Percentiles rank a stretch among this genome's conserved stretches.
These are phyloP conservation scores for Microplitis manilae DNA, from an alignment of 2,888 invertebrate genomes.

Conservation along the genomic window DNA sequence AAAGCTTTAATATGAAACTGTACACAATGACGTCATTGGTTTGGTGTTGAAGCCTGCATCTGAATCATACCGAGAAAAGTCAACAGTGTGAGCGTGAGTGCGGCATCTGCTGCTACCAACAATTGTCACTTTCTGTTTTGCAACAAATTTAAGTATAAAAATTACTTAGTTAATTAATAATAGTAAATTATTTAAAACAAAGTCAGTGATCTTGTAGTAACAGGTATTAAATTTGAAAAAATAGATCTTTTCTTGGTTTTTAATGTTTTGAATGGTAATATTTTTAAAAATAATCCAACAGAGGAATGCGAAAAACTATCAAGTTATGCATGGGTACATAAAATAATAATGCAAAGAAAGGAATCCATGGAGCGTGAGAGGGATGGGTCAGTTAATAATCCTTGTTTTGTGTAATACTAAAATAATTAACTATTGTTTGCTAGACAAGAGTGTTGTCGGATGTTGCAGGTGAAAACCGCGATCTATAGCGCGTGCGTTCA, in stretches of 20 bases:
- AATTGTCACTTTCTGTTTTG: background rate
- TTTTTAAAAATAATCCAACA: background rate
- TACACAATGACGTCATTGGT: background rate
- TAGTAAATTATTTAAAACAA: background rate
- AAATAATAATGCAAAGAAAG: background rate
- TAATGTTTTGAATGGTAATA: background rate
- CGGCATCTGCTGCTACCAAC: background rate
- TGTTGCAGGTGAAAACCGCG: background rate
- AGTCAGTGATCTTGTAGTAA: background rate
- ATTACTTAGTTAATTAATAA: background rate
- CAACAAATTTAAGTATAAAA: background rate
- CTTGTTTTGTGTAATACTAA: background rate
- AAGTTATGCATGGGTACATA: background rate
- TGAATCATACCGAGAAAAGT: background rate
- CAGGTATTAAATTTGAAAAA: background rate
- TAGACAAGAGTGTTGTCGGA: background rate
- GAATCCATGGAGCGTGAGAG: background rate
- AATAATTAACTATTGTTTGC: background rate
- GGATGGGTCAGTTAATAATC: conserved; percentile 1
- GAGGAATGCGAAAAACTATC: background rate
- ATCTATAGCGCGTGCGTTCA: background rate
- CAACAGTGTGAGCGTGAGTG: background rate
- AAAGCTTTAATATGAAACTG: background rate
- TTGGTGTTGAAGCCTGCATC: background rate
- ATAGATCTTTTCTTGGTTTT: background rate